Conservation (phyloP, 2,888 invertebrate genomes). For the Ormyrus thymus region DNA sequence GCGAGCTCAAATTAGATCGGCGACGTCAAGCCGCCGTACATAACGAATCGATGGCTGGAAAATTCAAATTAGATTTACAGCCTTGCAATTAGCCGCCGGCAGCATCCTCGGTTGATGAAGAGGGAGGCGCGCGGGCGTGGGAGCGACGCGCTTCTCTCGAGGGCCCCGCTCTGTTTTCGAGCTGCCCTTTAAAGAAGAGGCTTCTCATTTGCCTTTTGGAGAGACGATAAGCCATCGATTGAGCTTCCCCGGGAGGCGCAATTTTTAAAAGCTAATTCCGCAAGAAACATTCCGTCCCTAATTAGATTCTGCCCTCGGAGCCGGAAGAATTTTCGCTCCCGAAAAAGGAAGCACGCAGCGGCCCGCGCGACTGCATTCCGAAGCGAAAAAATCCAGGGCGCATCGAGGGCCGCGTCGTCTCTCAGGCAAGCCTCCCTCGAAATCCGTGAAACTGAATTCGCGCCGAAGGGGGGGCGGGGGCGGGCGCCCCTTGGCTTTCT, state of each 20-base stretch:
- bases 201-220: too few relatives aligned
- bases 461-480: too few relatives aligned
- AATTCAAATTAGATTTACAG: conserved; percentile 68
- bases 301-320: too few relatives aligned
- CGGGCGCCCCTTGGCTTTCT: conserved; percentile 13
- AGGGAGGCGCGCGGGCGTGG: neutral
- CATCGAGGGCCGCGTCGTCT: neutral
- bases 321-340: too few relatives aligned
- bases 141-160: neutral
- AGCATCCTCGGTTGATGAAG: conserved; percentile 38
- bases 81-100: conserved; percentile 56
- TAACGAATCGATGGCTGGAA: conserved; percentile 67
- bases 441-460: too few relatives aligned
- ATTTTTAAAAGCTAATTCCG: too few relatives aligned
- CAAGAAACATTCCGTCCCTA: too few relatives aligned
- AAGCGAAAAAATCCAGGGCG: neutral
- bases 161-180: too few relatives aligned
- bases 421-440: neutral
- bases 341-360: too few relatives aligned
- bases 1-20: conserved; percentile 63
- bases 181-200: too few relatives aligned
- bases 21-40: conserved; percentile 59
- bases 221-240: too few relatives aligned
- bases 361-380: neutral
- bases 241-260: too few relatives aligned